Conservation (phyloP, 2,888 invertebrate species). For the Athalia circularis region DNA sequence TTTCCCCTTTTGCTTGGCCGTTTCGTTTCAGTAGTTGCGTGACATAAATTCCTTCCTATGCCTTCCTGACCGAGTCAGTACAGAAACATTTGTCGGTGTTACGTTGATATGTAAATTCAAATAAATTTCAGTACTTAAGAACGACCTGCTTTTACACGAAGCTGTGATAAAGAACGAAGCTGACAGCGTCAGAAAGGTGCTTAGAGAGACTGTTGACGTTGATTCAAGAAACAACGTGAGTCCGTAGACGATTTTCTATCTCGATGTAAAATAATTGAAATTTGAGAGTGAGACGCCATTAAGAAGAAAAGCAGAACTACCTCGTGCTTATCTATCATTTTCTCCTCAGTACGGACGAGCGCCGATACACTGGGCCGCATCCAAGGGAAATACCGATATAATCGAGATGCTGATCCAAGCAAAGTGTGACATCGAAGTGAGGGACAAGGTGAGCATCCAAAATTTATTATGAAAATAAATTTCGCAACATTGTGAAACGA, state of each 20-base stretch:
- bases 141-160: constrained; percentile 83
- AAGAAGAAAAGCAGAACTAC: no score
- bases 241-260: constrained; percentile 53
- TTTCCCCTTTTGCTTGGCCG: background rate
- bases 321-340: background rate
- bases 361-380: constrained; percentile 86
- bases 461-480: background rate
- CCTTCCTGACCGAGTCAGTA: background rate
- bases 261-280: background rate
- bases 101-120: background rate
- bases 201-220: constrained; percentile 81
- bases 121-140: constrained; percentile 76
- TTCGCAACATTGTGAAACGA: background rate
- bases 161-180: constrained; percentile 85
- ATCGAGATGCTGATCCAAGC: constrained; percentile 83
- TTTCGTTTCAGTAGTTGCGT: background rate
- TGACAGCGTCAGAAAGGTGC: constrained; percentile 80
- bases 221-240: constrained; percentile 85
- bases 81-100: no score
- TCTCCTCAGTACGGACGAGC: constrained; percentile 81
- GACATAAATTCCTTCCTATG: background rate
- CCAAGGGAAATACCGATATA: constrained; percentile 83
- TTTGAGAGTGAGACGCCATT: no score
- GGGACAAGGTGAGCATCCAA: constrained; percentile 79
- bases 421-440: constrained; percentile 84